phyloP scores from a whole-genome alignment of 2,113 vertebrate species.

The Lophotis ruficrista region DNA sequence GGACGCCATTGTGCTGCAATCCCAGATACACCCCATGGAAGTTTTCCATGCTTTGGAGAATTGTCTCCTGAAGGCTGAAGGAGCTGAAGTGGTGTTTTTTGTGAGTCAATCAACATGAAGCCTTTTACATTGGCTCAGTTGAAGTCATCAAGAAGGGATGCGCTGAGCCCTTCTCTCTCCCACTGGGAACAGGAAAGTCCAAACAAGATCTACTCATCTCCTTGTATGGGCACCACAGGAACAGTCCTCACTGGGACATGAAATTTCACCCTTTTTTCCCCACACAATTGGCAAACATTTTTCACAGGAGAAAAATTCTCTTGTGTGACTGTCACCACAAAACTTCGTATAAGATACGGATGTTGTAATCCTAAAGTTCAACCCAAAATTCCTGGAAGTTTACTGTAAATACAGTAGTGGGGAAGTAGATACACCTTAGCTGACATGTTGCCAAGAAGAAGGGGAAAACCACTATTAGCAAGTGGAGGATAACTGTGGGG shows the following conservation, averaged over 20 bases:
- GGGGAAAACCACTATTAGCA: constrained; percentile 13
- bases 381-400: background rate
- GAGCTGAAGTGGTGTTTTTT: background rate
- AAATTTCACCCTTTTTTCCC: background rate
- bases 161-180: background rate
- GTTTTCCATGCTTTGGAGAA: background rate
- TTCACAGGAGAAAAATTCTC: background rate
- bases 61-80: rapidly evolving
- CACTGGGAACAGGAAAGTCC: background rate
- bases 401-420: background rate
- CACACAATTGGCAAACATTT: background rate
- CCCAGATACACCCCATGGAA: background rate
- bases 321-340: background rate
- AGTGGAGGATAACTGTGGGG: background rate
- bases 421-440: background rate
- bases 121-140: background rate
- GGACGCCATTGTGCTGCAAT: background rate
- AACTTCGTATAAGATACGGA: background rate
- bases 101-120: background rate
- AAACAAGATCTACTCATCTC: background rate
- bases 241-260: no score
- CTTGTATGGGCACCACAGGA: rapidly evolving
- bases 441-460: background rate
- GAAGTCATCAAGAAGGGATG: background rate
- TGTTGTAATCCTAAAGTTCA: background rate